Conservation (phyloP, 2,888 invertebrate genomes). For the Corythucha ciliata region DNA sequence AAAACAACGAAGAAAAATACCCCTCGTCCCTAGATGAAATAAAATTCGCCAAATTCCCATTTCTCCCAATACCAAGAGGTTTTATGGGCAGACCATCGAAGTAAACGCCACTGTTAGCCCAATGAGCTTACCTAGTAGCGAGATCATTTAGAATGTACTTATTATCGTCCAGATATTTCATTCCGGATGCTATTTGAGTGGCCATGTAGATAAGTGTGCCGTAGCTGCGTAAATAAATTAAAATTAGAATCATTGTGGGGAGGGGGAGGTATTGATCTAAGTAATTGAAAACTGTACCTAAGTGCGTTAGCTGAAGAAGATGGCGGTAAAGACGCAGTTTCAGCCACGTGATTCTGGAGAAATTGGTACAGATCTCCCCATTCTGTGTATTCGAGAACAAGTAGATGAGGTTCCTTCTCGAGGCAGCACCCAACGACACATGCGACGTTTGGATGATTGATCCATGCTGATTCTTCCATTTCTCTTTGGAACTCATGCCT, state of each 20-base stretch:
- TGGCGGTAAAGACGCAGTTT: slow-evolving; percentile 55
- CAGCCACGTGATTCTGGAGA: slow-evolving; percentile 61
- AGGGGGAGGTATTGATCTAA: background rate
- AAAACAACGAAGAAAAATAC: no score
- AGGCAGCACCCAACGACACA: slow-evolving; percentile 67
- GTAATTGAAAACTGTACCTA: slow-evolving; percentile 46
- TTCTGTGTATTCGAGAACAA: slow-evolving; percentile 75
- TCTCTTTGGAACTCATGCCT: slow-evolving; percentile 64
- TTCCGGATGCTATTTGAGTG: slow-evolving; percentile 78
- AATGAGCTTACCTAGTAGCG: slow-evolving; percentile 58
- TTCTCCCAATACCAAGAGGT: no score
- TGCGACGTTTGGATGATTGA: slow-evolving; percentile 65
- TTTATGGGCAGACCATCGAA: background rate
- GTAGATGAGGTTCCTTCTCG: slow-evolving; percentile 64
- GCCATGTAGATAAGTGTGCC: slow-evolving; percentile 78
- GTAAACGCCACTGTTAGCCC: background rate
- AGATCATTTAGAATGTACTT: slow-evolving; percentile 80
- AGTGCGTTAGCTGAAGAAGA: slow-evolving; percentile 54
- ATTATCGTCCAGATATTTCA: slow-evolving; percentile 79
- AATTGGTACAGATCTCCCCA: slow-evolving; percentile 76
- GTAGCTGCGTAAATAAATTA: slow-evolving; percentile 50
- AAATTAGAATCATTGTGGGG: background rate
- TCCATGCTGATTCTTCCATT: slow-evolving; percentile 57
- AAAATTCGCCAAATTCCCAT: no score
- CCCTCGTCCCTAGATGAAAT: no score